Base-by-base conservation (phyloP, 2,113 vertebrate species). In the Barbus barbus region DNA sequence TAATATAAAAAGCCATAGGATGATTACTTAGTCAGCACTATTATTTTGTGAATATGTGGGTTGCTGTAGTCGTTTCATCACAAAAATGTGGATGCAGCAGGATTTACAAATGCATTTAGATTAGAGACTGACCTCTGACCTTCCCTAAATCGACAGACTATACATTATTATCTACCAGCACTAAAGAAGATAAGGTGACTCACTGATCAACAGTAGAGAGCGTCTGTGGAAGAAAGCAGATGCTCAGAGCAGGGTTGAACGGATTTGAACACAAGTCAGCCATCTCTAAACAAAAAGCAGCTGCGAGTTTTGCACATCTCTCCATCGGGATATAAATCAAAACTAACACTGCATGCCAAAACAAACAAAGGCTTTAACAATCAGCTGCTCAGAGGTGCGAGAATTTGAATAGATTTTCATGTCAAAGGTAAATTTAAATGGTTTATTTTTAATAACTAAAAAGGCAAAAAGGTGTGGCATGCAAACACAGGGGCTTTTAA, bases 261-360 rank as follows among this genome's bases (percentile, higher is more conserved):
- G 73, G 86, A 88, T 91, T 90, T 91, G 85, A 1, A 3, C 74
- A 90, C 81, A 69, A 88, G 90, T 93, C 92, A 92, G 51, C 84
- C 83, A 83, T 88, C 69, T 46, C 83, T 72, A 89, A 88, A 78
- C 74, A 79, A 81, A 83, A 56, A 88, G 53, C 76, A 88, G 84
- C 82, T 85, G 86, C 9, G 36, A 36, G 26, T 58, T 78, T 76
- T 80, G 28, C 88, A 86, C 83, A 82, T 90, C 73, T 84, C 81
- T 56, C 46, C 41, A 82, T 83, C 71, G 76, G 13, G 72, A 16
- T 81, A 61, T 87, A 89, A 91, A 92, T 93, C 90, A 90, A 58
- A 86, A 90, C 67, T 80, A 90, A 88, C 85, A 86, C 41, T 77
- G 88, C 85, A 82, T 89, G 83, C 31, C 76, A 84, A 81, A 84